Base-by-base conservation (phyloP, 2,113 vertebrate genomes). In the Oncorhynchus mykiss region DNA sequence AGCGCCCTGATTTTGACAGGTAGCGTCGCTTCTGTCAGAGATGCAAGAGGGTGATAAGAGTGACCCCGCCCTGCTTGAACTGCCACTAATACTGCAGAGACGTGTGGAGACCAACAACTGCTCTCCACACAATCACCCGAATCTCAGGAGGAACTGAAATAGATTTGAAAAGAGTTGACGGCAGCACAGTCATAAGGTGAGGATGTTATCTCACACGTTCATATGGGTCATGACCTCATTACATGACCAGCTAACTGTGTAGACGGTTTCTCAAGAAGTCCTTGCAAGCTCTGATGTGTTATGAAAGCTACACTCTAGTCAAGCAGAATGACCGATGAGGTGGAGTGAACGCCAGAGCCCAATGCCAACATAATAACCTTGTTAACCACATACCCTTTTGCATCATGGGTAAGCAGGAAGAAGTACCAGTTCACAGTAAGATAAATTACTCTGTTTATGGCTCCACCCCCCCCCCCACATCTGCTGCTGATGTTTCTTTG, bases 1-100 rank as follows among this genome's bases (percentile, higher is more conserved):
- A 91, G 95, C 93, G 81, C 94, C 94, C 94, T 88, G 88, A 93
- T 93, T 95, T 94, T 94, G 91, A 94, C 95, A 96, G 95, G 95
- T 95, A 95, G 92, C 88, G 82, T 84, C 90, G 92, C 90, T 86
- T 45, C 87, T 90, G 91, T 90, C 91, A 87, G 86, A 91, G 91
- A 92, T 89, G 88, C 90, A 86, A 90, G 88, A 91, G 85, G 90
- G 91, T 90, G 92, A 92, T 92, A 94, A 92, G 90, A 75, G 90
- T 92, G 91, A 88, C 91, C 91, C 87, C 82, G 68, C 49, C 64
- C 49, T 54, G 68, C 34, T 48, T 22, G 20, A 45, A 75, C 81
- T 78, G 82, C 72, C 77, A 78, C 76, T 80, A 80, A 80, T 82
- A 75, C 78, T 11, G 57, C 78, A 82, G 77, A 70, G 80, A 76